These are phyloP conservation scores for Pagetopsis macropterus DNA, from an alignment of 2,797 vertebrate genomes.

Conservation along the genomic window DNA sequence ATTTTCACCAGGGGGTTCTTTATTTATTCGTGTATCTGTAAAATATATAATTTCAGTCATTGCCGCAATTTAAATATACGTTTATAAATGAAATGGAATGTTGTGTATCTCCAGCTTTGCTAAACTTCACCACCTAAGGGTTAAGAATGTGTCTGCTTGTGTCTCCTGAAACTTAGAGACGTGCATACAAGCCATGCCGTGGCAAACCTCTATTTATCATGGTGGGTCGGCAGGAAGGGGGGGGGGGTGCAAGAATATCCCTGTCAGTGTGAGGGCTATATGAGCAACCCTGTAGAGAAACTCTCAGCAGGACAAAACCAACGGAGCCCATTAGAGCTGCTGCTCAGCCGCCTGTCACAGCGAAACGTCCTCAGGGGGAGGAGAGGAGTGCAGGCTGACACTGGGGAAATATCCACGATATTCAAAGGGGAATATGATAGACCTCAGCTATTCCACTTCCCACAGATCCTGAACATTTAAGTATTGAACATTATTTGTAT, in stretches of 20 bases:
- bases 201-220: conserved; percentile 85
- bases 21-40: neutral
- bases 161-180: conserved; percentile 77
- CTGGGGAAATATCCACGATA: conserved; percentile 36
- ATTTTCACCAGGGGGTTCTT: neutral
- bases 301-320: conserved; percentile 63
- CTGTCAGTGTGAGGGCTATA: conserved; percentile 23
- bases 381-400: neutral
- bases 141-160: conserved; percentile 83
- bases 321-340: conserved; percentile 40
- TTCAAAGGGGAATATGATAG: conserved; percentile 12
- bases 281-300: conserved; percentile 34
- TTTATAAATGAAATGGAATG: conserved; percentile 25
- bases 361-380: conserved; percentile 5
- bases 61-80: neutral
- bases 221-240: conserved; percentile 67
- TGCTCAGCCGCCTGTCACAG: conserved; percentile 19
- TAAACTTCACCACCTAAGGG: conserved; percentile 31
- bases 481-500: neutral
- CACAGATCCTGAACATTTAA: neutral
- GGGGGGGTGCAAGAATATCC: conserved; percentile 4
- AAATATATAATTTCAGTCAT: conserved; percentile 1
- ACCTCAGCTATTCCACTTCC: neutral
- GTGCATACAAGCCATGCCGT: conserved; percentile 86
- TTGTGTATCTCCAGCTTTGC: conserved; percentile 16